Evolutionary conservation across 2,888 invertebrate species (phyloP), one percentile per base, ranked within the genome.

Genomic region (Meta bourneti): DNA sequence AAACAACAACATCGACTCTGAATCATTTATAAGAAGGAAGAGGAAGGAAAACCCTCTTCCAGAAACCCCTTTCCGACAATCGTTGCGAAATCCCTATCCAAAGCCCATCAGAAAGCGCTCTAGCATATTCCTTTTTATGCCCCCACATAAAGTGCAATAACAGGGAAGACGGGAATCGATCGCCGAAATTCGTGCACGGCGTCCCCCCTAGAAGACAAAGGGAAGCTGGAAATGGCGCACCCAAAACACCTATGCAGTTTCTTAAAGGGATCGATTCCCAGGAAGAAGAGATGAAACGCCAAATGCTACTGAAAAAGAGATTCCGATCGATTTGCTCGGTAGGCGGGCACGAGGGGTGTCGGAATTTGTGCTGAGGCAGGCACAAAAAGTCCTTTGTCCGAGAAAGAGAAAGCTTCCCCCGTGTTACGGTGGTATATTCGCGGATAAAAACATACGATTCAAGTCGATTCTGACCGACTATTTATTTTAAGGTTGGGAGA

Each of bases 401-500:
- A 74, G 61, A 34, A 80, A 74, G 72, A 81, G 80, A 85, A 90
- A 82, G 90, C 75, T 80, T 84, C 79, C 77, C 82, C 78, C 83
- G 87, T 91, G 91, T 91, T 91, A 52, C 48, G 79, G 91, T 79
- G 87, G 91, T 91, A 77, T 82, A 87, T 82, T 77, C 74, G 82
- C 78, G 81, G 87, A 79, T 78, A 70, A 20, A 61, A 61, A 86
- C 81, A 81, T n/a, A 78, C 78, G 78, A 78, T 72, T 88, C 52
- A 54, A 70, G 78, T 82, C 82, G 91, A 72, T 82, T 87, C 83
- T 87, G 91, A 91, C 91, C 91, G 78, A 74, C 91, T 87, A 91
- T 91, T 91, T 91, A 83, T 91, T 87, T 88, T 72, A 61, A 79
- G 78, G 69, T 84, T 51, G 54, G 61, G 75, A 79, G 54, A 72